phyloP scores from a whole-genome alignment of 2,888 invertebrate species.

The Tetragonula carbonaria region DNA sequence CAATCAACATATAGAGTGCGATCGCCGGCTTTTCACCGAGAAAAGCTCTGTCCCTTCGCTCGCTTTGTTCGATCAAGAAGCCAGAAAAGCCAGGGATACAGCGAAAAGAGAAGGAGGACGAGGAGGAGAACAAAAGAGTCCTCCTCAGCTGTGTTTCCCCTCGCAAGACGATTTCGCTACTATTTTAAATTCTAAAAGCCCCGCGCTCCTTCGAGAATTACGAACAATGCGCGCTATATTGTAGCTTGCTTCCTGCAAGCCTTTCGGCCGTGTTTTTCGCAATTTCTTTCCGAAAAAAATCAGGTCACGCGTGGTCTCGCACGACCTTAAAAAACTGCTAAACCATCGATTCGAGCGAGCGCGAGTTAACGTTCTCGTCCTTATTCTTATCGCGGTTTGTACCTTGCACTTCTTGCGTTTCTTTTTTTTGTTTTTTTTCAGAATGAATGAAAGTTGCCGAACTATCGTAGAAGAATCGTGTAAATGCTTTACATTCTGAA shows the following conservation, averaged over 20 bases:
- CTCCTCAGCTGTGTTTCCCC: conserved; percentile 12
- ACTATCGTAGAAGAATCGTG: no score
- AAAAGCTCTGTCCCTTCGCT: conserved; percentile 26
- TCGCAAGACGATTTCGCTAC: conserved; percentile 30
- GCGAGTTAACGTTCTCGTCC: not conserved
- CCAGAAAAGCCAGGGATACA: conserved; percentile 20
- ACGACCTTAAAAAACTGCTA: not conserved
- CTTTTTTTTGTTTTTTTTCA: no score
- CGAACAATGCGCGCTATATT: conserved; percentile 39
- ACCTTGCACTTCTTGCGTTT: no score
- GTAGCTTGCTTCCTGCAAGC: conserved; percentile 23
- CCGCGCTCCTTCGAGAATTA: conserved; percentile 44
- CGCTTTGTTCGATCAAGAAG: conserved; percentile 54
- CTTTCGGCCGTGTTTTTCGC: conserved; percentile 25
- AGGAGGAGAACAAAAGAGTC: conserved; percentile 45
- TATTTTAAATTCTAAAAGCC: conserved; percentile 51
- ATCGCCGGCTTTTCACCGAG: conserved; percentile 52
- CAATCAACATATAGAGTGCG: conserved; percentile 27
- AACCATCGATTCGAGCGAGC: not conserved
- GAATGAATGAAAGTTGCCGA: no score
- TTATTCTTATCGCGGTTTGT: not conserved
- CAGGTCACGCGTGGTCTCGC: not conserved
- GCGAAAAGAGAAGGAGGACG: not conserved
- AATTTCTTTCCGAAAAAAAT: conserved; percentile 16
- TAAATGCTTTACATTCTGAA: no score